Percentiles rank a stretch among this genome's conserved stretches.
phyloP scores from a whole-genome alignment of 2,113 vertebrate species.

The Spermophilus dauricus region DNA sequence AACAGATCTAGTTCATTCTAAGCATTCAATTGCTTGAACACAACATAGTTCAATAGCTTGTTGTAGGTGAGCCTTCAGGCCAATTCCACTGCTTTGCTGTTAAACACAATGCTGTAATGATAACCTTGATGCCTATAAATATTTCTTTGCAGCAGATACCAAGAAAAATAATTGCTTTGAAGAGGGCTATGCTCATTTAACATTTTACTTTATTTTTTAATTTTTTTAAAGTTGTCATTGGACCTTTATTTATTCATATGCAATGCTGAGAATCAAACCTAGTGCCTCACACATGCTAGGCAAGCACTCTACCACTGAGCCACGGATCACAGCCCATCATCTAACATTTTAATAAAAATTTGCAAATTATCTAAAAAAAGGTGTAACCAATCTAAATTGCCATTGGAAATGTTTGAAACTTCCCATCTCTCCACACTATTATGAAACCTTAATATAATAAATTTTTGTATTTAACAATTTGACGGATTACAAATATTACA shows the following conservation, averaged over 20 bases:
- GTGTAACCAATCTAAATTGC: slow-evolving; percentile 9
- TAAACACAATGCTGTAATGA: background rate
- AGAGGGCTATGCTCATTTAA: background rate
- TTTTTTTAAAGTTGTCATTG: too few species aligned
- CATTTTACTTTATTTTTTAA: too few species aligned
- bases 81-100: background rate
- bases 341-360: slow-evolving; percentile 12
- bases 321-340: too few species aligned
- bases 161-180: slow-evolving; percentile 29
- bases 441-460: slow-evolving; percentile 7
- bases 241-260: too few species aligned
- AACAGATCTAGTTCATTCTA: background rate
- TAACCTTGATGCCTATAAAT: background rate
- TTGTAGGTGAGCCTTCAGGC: background rate
- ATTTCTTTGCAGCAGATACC: background rate
- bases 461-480: background rate
- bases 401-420: background rate
- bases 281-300: too few species aligned
- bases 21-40: background rate
- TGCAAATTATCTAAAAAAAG: background rate
- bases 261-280: too few species aligned
- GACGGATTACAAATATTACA: background rate
- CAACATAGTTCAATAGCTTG: background rate
- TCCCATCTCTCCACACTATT: background rate
- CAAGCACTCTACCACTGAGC: too few species aligned